phyloP scores from a whole-genome alignment of 2,113 vertebrate genomes.

The Tichodroma muraria region DNA sequence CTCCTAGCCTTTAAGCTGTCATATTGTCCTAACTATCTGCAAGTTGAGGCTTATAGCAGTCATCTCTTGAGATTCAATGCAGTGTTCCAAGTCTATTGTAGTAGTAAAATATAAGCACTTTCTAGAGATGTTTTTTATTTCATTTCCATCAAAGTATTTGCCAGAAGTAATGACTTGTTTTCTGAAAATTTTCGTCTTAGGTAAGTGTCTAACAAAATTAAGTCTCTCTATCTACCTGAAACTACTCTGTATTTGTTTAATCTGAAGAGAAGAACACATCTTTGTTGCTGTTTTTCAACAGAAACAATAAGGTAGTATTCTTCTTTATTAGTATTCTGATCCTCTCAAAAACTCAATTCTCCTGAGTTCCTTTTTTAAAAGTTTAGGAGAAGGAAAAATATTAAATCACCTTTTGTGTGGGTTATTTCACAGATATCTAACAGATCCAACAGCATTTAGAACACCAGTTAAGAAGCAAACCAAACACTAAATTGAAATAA shows the following conservation, averaged over 20 bases:
- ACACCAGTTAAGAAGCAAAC: not conserved
- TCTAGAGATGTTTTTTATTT: not conserved
- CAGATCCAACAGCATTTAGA: not conserved
- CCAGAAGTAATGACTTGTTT: not conserved
- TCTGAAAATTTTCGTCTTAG: not conserved
- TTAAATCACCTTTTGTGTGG: not conserved
- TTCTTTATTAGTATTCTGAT: not conserved
- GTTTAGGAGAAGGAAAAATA: not conserved
- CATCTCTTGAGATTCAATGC: not conserved
- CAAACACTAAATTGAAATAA: not conserved
- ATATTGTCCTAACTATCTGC: not conserved
- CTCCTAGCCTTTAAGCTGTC: not conserved
- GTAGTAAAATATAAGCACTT: not conserved
- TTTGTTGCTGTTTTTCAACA: not conserved
- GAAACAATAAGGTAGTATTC: not conserved
- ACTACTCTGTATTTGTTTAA: not conserved
- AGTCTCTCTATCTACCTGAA: not conserved
- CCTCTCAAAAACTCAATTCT: not conserved
- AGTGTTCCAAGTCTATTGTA: not conserved
- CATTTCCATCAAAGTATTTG: not conserved
- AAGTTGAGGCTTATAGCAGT: not conserved
- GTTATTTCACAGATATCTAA: not conserved
- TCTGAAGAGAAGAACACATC: not conserved
- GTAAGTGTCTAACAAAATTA: not conserved
- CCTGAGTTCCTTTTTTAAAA: not conserved